These are phyloP conservation scores for Lymantria monacha DNA, from an alignment of 2,888 invertebrate genomes.

Conservation along the genomic window DNA sequence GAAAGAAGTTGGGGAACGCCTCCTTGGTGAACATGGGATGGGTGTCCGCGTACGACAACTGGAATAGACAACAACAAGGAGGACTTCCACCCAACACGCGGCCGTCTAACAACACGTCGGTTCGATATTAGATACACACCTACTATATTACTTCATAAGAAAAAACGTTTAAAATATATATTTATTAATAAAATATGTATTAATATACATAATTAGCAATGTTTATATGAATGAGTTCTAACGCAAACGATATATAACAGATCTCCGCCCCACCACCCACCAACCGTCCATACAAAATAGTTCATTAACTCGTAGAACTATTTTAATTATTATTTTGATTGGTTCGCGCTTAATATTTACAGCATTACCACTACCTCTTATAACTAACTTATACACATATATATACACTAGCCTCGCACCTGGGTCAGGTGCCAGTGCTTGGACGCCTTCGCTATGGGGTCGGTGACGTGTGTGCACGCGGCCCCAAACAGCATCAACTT, in stretches of 20 bases:
- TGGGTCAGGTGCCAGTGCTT: constrained; percentile 98
- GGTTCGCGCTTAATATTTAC: not conserved
- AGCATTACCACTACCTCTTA: constrained; percentile 1
- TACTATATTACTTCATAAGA: no score
- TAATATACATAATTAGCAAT: no score
- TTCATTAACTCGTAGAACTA: constrained; percentile 9
- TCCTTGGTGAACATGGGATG: constrained; percentile 98
- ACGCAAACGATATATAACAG: no score
- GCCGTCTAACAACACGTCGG: not conserved
- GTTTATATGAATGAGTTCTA: no score
- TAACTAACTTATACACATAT: constrained; percentile 10
- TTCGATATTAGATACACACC: not conserved
- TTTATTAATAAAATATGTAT: no score
- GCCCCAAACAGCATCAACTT: constrained; percentile 98
- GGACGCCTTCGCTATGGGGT: constrained; percentile 97
- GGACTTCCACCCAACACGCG: constrained; percentile 8
- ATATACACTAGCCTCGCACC: constrained; percentile 68
- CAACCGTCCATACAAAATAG: constrained; percentile 9
- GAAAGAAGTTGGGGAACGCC: constrained; percentile 97
- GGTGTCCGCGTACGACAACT: constrained; percentile 98
- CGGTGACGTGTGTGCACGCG: constrained; percentile 97
- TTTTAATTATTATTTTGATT: constrained; percentile 7
- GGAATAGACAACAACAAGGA: constrained; percentile 45
- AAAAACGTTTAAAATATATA: no score
- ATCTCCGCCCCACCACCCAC: no score